Percentiles rank a stretch among this genome's conserved stretches.
phyloP scores from a whole-genome alignment of 2,113 vertebrate species.

The Murina feae region DNA sequence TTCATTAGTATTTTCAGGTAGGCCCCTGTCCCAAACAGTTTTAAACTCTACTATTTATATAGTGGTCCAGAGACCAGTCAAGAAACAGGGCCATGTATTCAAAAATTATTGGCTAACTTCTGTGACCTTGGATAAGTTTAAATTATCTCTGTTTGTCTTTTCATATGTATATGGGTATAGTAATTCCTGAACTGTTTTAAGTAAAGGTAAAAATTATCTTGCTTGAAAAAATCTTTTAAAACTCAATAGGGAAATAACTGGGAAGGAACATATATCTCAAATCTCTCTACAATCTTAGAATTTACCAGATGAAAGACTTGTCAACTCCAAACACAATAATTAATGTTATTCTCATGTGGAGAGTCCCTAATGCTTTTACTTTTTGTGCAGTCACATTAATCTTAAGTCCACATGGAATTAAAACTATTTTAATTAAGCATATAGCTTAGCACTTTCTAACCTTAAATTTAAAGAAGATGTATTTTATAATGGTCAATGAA shows the following conservation, averaged over 20 bases:
- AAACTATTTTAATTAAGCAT: conserved; percentile 62
- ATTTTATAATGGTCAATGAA: conserved; percentile 57
- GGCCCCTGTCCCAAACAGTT: not conserved
- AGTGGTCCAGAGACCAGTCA: not conserved
- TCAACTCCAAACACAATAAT: not conserved
- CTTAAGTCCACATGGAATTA: conserved; percentile 43
- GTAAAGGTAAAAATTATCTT: not conserved
- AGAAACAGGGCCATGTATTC: not conserved
- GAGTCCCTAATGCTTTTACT: not conserved
- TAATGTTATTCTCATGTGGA: not conserved
- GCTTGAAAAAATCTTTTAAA: not conserved
- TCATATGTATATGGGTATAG: not conserved
- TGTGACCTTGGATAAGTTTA: not conserved
- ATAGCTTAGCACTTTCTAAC: conserved; percentile 4
- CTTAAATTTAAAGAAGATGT: conserved; percentile 44
- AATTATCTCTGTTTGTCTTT: not conserved
- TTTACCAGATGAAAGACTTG: conserved; percentile 36
- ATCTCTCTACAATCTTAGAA: not conserved
- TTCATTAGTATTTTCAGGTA: not conserved
- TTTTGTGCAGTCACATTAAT: conserved; percentile 41
- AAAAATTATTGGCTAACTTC: not conserved
- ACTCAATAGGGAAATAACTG: not conserved
- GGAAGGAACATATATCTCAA: not conserved
- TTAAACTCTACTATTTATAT: not conserved
- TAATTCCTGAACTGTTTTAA: conserved; percentile 1